A percentile compares a stretch with the other conserved stretches of the same genome.
Evolutionary conservation across 2,888 invertebrate species (phyloP).

Genomic region (Phania funesta): DNA sequence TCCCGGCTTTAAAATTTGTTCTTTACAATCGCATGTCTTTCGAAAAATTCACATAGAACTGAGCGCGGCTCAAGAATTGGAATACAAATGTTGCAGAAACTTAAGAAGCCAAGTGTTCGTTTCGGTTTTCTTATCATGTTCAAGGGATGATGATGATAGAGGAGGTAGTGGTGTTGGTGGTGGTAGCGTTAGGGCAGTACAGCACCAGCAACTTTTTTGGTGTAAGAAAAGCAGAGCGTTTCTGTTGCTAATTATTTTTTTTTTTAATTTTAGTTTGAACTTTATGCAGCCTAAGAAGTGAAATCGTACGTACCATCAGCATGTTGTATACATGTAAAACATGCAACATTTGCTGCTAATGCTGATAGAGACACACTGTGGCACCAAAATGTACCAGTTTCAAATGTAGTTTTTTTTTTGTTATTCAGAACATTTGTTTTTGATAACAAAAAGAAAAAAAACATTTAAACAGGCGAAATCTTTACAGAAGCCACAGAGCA

Average conservation of each 20-base stretch:
- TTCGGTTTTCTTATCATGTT: slow-evolving; percentile 43
- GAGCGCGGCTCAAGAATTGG: slow-evolving; percentile 11
- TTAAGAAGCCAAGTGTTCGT: slow-evolving; percentile 44
- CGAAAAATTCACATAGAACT: slow-evolving; percentile 15
- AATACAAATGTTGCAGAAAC: slow-evolving; percentile 29
- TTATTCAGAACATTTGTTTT: not conserved
- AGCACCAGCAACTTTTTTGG: not conserved
- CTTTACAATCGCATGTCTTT: slow-evolving; percentile 33
- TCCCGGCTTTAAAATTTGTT: slow-evolving; percentile 1
- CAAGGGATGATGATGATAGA: not conserved
- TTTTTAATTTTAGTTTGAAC: slow-evolving; percentile 4
- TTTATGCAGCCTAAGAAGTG: slow-evolving; percentile 1
- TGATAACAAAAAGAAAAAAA: not conserved
- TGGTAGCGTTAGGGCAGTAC: not conserved
- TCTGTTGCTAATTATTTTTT: not conserved
- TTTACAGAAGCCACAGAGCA: slow-evolving; percentile 56
- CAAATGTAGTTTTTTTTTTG: not conserved
- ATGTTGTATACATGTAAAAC: slow-evolving; percentile 15
- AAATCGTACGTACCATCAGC: not conserved
- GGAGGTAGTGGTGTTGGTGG: not conserved
- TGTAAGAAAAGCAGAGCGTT: not conserved
- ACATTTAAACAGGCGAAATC: slow-evolving; percentile 1
- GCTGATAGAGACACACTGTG: slow-evolving; percentile 4
- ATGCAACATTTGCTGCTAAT: slow-evolving; percentile 44
- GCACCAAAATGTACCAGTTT: slow-evolving; percentile 16